Evolutionary conservation across 2,113 vertebrate species (phyloP), one percentile per base, ranked within the genome.

Genomic region (Narcine bancroftii): DNA sequence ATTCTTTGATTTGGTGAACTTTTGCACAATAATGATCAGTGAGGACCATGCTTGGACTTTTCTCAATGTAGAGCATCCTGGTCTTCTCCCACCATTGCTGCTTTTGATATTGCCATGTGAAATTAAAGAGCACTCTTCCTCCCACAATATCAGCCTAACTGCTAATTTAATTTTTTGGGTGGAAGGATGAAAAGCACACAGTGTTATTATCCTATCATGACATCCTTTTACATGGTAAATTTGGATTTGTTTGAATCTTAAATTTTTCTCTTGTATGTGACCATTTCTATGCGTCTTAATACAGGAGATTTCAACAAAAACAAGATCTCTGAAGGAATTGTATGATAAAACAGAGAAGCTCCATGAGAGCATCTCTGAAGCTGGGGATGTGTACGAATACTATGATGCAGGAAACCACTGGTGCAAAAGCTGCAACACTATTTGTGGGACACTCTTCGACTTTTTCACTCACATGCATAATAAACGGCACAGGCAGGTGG

Each of bases 381-480:
- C 95, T 72, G 93, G 93, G 19, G 96, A 96, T 92, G 95, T 95
- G 5, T 99, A 98, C 95, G 97, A 99, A 81, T 99, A 99, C 96
- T 99, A 99, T 45, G 99, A 99, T 92, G 97, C 98, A 92, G 98
- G 98, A 94, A 98, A 96, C 94, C 98, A 99, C 95, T 99, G 98
- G 98, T 99, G 99, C 95, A 97, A 98, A 96, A 96, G 96, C 95
- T 99, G 99, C 95, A 99, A 98, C 92, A 95, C 96, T 93, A 97
- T 97, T 93, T 98, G 96, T 94, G 97, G 97, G 87, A 98, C 98
- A 94, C 96, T 99, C 97, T 98, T 98, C 95, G 98, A 99, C 94
- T 99, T 98, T 96, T 98, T 99, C 95, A 98, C 97, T 63, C 99
- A 99, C 95, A 96, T 99, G 96, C 98, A 99, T 94, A 97, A 97